These are phyloP conservation scores for Rhinoraja longicauda DNA, from an alignment of 2,797 vertebrate species.

Conservation along the genomic window DNA sequence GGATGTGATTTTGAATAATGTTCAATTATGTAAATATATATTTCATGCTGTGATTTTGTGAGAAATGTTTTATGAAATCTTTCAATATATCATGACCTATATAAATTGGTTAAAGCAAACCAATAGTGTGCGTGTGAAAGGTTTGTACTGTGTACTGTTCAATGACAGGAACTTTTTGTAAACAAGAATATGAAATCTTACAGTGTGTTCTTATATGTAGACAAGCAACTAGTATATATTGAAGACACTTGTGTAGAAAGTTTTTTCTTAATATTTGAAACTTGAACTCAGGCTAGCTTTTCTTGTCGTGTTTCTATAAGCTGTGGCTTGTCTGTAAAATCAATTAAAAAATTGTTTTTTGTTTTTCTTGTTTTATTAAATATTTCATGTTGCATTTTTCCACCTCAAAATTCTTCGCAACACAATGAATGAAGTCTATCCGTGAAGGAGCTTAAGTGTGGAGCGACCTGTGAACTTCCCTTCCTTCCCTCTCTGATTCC, in stretches of 20 bases:
- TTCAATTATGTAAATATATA: conserved; percentile 95
- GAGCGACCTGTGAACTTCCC: background rate
- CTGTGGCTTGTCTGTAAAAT: conserved; percentile 98
- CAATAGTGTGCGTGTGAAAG: conserved; percentile 81
- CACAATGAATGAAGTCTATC: background rate
- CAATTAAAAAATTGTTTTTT: conserved; percentile 89
- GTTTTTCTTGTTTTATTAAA: conserved; percentile 65
- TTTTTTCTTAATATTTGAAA: conserved; percentile 99
- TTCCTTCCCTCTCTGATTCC: background rate
- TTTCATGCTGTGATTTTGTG: conserved; percentile 81
- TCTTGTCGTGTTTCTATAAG: conserved; percentile 99
- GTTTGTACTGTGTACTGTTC: conserved; percentile 99
- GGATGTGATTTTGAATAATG: conserved; percentile 90
- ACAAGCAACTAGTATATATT: conserved; percentile 93
- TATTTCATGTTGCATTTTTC: background rate
- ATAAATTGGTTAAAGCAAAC: conserved; percentile 85
- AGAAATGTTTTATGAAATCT: conserved; percentile 80
- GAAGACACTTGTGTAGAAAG: conserved; percentile 97
- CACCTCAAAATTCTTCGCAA: background rate
- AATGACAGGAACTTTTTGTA: conserved; percentile 98
- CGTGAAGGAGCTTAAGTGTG: background rate
- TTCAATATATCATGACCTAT: conserved; percentile 92
- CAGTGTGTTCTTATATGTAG: conserved; percentile 94
- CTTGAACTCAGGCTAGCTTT: conserved; percentile 99
- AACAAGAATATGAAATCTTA: conserved; percentile 98